A percentile compares a stretch with the other conserved stretches of the same genome.
These are phyloP conservation scores for Gallinago undulata DNA, from an alignment of 2,113 vertebrate species.

Conservation along the genomic window DNA sequence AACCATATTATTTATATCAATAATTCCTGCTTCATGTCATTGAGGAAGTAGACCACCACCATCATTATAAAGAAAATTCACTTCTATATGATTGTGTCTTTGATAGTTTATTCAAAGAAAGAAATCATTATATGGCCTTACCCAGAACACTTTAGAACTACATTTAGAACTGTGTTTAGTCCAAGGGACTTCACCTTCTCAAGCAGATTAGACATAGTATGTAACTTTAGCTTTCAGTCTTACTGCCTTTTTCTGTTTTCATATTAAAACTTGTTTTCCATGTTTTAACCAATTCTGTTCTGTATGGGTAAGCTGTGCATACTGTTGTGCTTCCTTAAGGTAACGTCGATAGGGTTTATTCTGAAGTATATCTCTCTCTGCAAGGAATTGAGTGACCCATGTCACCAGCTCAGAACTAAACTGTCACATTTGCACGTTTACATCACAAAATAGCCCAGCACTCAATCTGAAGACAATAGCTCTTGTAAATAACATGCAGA, in stretches of 20 bases:
- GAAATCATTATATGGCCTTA: not conserved
- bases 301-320: not conserved
- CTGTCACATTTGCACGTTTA: not conserved
- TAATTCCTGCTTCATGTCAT: not conserved
- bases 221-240: not conserved
- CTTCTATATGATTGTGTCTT: not conserved
- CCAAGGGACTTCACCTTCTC: not conserved
- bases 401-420: not conserved
- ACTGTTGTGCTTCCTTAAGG: not conserved
- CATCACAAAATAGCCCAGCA: not conserved
- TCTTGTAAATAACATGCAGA: not conserved
- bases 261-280: not conserved
- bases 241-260: not conserved
- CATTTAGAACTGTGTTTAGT: not conserved
- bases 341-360: not conserved
- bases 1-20: not conserved
- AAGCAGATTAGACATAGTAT: not conserved
- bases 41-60: not conserved
- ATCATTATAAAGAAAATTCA: not conserved
- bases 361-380: not conserved
- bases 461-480: not conserved
- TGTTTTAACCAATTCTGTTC: not conserved
- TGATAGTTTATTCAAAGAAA: not conserved
- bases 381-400: not conserved
- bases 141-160: not conserved